Evolutionary conservation across 2,113 vertebrate genomes (phyloP), one percentile per base, ranked within the genome.

Genomic region (Salvelinus sp.): DNA sequence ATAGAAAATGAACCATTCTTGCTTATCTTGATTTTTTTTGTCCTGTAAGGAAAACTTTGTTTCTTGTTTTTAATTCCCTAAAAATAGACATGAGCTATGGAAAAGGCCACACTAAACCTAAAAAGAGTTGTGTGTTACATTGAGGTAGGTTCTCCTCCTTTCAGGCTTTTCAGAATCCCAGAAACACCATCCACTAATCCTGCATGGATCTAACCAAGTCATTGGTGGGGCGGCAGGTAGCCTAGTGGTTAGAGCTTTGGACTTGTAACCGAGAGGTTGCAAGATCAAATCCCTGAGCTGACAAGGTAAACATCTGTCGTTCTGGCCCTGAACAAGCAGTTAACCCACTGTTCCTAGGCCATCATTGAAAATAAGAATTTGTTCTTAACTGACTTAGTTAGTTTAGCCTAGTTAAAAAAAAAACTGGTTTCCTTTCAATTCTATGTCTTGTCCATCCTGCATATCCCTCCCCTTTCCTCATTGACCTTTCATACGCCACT

Each of bases 141-240:
- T 95, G 84, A 95, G 94, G 95, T 95, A 95, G 27, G 95, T 95
- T 33, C 16, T 62, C n/a, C 58, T 18, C 18, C 20, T 20, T 57
- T 57, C 27, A 66, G 64, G 23, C 27, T 14, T 16, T 68, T 22
- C 20, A 22, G n/a, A 62, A 23, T 62, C 50, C 23, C 7, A 25
- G 25, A 3, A 64, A 64, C 62, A 64, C 3, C 25, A 66, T 38
- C 27, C 28, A 68, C 28, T 38, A 68, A 38, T 7, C 16, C 28
- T 68, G 66, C 28, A 68, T 68, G 28, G 28, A 33, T 68, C 6
- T 68, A 38, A 62, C 20, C 58, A 62, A n/a, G 58, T 62, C 6
- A 3, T 62, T n/a, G 50, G 48, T 3, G 48, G 33, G 33, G 33
- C 1, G 33, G 1, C 33, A 33, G 33, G 33, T 33, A 33, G 6